Evolutionary conservation across 1,140 invertebrate species (phyloP).

Genomic region (Drosophila lacertosa): DNA sequence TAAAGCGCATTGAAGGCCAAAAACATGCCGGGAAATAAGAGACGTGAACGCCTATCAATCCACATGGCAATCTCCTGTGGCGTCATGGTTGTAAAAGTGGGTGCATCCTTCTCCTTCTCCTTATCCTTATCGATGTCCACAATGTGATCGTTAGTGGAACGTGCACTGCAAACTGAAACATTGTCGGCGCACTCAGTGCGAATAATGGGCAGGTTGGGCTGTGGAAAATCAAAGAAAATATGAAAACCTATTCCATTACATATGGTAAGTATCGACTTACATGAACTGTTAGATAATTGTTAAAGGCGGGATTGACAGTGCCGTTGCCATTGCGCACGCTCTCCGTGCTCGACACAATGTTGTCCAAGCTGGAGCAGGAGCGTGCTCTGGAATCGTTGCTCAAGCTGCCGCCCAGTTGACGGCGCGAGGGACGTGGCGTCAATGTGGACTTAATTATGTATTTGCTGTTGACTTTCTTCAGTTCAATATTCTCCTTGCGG

Average conservation of each 20-base stretch:
- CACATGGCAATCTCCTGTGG: conserved; percentile 93
- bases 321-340: conserved; percentile 77
- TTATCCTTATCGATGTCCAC: conserved; percentile 73
- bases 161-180: conserved; percentile 65
- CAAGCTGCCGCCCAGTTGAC: conserved; percentile 86
- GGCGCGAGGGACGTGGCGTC: conserved; percentile 90
- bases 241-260: background rate
- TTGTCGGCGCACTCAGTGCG: conserved; percentile 74
- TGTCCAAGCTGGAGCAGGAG: conserved; percentile 89
- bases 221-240: background rate
- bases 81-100: conserved; percentile 90
- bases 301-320: conserved; percentile 68
- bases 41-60: conserved; percentile 91
- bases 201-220: conserved; percentile 77
- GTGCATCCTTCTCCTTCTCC: conserved; percentile 84
- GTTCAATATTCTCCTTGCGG: conserved; percentile 91
- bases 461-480: conserved; percentile 94
- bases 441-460: conserved; percentile 93
- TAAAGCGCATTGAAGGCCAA: conserved; percentile 93
- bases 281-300: conserved; percentile 88
- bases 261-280: conserved; percentile 41
- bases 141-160: conserved; percentile 66
- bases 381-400: conserved; percentile 85
- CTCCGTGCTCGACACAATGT: conserved; percentile 79
- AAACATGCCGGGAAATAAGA: conserved; percentile 91